phyloP scores from a whole-genome alignment of 1,140 invertebrate species.

The Asobara japonica region DNA sequence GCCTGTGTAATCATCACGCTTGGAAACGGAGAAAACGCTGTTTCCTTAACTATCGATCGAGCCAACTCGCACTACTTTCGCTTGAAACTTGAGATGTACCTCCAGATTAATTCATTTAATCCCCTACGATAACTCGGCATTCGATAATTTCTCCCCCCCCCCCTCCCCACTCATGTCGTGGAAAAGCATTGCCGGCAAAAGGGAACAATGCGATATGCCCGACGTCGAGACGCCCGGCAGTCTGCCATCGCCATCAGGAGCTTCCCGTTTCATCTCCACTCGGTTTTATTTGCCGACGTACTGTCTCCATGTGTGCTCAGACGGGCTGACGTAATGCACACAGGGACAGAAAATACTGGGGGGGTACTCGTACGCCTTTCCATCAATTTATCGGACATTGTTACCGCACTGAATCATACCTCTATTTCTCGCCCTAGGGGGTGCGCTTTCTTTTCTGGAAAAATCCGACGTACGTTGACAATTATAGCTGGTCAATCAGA shows the following conservation, averaged over 20 bases:
- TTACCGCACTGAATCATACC: neutral
- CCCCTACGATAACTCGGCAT: neutral
- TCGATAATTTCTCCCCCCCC: neutral
- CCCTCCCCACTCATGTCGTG: too few species aligned
- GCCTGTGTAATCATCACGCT: too few species aligned
- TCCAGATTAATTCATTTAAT: too few species aligned
- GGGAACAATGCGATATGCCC: slow-evolving; percentile 43
- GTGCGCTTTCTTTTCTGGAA: neutral
- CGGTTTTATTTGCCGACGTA: slow-evolving; percentile 5
- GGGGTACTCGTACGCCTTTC: neutral
- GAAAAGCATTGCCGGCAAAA: slow-evolving; percentile 7
- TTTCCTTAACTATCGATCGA: too few species aligned
- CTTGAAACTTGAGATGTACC: too few species aligned
- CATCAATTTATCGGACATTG: slow-evolving; percentile 11
- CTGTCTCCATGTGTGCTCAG: slow-evolving; percentile 26
- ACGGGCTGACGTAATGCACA: slow-evolving; percentile 24
- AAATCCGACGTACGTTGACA: neutral
- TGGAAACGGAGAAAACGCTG: too few species aligned
- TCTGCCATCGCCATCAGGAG: slow-evolving; percentile 54
- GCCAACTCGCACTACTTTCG: too few species aligned
- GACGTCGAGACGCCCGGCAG: slow-evolving; percentile 62
- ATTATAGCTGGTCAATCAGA: too few species aligned
- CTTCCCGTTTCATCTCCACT: slow-evolving; percentile 41
- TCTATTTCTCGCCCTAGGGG: neutral
- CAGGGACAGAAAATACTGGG: slow-evolving; percentile 18